Evolutionary conservation across 2,888 invertebrate species (phyloP).

Genomic region (Invenusta paracnida): DNA sequence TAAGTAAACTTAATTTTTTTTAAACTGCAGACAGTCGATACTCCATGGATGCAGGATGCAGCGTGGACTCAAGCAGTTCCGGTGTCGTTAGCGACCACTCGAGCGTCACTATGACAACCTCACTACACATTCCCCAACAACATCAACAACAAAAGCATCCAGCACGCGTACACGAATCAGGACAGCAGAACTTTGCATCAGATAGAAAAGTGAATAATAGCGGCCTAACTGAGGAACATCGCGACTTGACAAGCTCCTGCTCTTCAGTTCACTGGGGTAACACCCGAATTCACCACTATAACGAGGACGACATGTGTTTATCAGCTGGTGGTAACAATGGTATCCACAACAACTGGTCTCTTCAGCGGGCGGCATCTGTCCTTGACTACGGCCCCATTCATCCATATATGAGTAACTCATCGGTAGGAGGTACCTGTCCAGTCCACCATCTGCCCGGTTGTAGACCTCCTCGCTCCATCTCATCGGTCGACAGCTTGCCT

Average conservation of each 20-base stretch:
- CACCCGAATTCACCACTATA: background rate
- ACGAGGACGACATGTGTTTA: background rate
- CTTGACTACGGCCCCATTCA: constrained; percentile 19
- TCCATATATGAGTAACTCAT: background rate
- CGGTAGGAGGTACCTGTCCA: too few relatives aligned
- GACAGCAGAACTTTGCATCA: too few relatives aligned
- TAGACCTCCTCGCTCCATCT: background rate
- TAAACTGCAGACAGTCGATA: background rate
- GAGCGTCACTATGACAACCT: background rate
- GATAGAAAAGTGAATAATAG: too few relatives aligned
- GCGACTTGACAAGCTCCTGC: background rate
- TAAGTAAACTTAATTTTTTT: too few relatives aligned
- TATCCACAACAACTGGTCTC: background rate
- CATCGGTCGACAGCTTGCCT: background rate
- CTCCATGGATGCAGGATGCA: background rate
- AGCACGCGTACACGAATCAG: too few relatives aligned
- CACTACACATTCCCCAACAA: background rate
- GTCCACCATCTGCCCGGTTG: too few relatives aligned
- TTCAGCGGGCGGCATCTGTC: background rate
- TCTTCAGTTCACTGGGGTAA: constrained; percentile 18
- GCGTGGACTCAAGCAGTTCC: constrained; percentile 17
- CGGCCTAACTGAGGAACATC: too few relatives aligned
- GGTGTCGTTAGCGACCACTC: constrained; percentile 13
- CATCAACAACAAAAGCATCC: too few relatives aligned
- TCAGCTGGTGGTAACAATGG: background rate